phyloP scores from a whole-genome alignment of 2,797 vertebrate genomes.

The Ctenopoma multispine region DNA sequence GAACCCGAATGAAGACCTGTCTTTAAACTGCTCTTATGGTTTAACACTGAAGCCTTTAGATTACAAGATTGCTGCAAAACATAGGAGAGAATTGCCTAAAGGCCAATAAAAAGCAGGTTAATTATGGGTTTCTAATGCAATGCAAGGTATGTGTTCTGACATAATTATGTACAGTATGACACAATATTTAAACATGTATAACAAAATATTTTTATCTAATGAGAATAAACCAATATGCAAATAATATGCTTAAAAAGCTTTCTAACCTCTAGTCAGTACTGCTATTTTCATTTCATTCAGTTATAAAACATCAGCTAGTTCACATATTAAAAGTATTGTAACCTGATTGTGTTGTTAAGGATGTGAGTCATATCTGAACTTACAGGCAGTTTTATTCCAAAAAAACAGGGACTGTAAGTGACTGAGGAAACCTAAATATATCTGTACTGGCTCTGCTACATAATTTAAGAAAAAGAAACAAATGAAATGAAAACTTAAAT shows the following conservation, averaged over 20 bases:
- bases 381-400: conserved; percentile 14
- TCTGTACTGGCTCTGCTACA: conserved; percentile 4
- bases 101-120: conserved; percentile 37
- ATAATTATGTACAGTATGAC: conserved; percentile 24
- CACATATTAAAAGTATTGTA: conserved; percentile 1
- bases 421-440: conserved; percentile 34
- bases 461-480: conserved; percentile 15
- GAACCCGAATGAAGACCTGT: conserved; percentile 74
- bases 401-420: conserved; percentile 20
- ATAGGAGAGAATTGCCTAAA: conserved; percentile 57
- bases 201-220: neutral
- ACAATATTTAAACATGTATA: no score
- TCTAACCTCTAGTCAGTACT: neutral
- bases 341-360: conserved; percentile 3
- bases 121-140: conserved; percentile 6
- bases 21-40: conserved; percentile 81
- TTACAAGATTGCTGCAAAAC: conserved; percentile 79
- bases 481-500: conserved; percentile 46
- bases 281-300: neutral
- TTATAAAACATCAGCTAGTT: neutral
- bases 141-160: conserved; percentile 49
- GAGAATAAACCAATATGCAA: neutral
- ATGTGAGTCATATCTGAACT: conserved; percentile 22
- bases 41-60: conserved; percentile 84
- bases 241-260: conserved; percentile 1